Conservation (phyloP, 1,140 invertebrate species). For the Trachymyrmex septentrionalis region DNA sequence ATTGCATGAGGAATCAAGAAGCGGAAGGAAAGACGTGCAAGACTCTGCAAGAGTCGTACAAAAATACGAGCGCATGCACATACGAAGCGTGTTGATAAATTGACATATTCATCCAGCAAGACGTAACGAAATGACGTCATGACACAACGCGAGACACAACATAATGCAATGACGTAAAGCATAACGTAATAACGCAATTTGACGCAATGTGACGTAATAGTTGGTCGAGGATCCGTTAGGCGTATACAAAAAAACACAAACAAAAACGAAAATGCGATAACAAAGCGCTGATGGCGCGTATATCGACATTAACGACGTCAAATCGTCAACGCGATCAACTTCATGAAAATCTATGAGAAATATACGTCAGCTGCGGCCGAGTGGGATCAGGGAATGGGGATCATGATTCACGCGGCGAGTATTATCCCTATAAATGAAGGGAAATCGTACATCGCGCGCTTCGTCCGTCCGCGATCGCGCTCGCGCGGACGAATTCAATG, state of each 20-base stretch:
- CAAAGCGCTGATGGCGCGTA: background rate
- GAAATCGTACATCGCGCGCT: background rate
- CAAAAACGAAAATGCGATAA: background rate
- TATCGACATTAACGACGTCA: too few species aligned
- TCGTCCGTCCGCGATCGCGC: background rate
- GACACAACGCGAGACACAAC: background rate
- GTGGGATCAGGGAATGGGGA: background rate
- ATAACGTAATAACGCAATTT: background rate
- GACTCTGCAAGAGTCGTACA: background rate
- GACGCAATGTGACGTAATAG: background rate
- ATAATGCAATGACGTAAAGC: background rate
- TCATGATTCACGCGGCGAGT: background rate
- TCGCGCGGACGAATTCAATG: background rate
- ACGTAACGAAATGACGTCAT: background rate
- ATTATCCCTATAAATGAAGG: background rate
- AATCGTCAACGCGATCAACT: too few species aligned
- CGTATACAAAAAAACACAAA: background rate
- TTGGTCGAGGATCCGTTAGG: background rate
- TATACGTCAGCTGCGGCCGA: too few species aligned
- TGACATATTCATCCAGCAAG: background rate
- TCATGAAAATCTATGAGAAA: too few species aligned
- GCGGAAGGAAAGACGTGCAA: background rate
- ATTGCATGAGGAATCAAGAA: background rate
- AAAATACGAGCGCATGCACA: background rate
- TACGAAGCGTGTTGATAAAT: too few species aligned